Percentiles rank a stretch among this genome's conserved stretches.
Evolutionary conservation across 2,797 vertebrate genomes (phyloP).

Genomic region (Urophycis tenuis): DNA sequence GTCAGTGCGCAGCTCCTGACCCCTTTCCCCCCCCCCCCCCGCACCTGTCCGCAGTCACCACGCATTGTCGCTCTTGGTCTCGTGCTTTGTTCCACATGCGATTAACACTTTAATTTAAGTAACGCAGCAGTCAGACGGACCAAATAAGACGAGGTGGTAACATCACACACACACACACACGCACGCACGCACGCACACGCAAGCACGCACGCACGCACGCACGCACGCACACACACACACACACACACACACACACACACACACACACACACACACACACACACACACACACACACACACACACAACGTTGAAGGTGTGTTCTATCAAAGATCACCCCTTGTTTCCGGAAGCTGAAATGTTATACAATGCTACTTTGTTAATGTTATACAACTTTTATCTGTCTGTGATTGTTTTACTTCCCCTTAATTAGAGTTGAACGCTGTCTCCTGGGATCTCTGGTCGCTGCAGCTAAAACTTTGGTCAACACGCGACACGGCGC

Average conservation of each 20-base stretch:
- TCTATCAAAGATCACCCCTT: neutral
- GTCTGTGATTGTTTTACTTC: neutral
- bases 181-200: too few species aligned
- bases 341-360: neutral
- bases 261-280: too few species aligned
- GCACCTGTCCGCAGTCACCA: slow-evolving; percentile 56
- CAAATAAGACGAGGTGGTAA: neutral
- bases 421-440: neutral
- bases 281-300: too few species aligned
- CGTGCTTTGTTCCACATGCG: slow-evolving; percentile 21
- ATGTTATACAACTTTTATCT: neutral
- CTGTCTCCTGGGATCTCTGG: neutral
- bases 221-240: too few species aligned
- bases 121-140: neutral
- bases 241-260: too few species aligned
- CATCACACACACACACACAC: too few species aligned
- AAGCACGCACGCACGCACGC: too few species aligned
- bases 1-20: neutral
- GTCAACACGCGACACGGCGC: neutral
- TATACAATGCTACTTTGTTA: neutral
- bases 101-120: slow-evolving; percentile 30
- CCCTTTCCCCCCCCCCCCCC: neutral
- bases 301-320: neutral
- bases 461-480: neutral
- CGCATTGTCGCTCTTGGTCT: slow-evolving; percentile 34